phyloP scores from a whole-genome alignment of 2,888 invertebrate genomes.

The Agonopterix arenella region DNA sequence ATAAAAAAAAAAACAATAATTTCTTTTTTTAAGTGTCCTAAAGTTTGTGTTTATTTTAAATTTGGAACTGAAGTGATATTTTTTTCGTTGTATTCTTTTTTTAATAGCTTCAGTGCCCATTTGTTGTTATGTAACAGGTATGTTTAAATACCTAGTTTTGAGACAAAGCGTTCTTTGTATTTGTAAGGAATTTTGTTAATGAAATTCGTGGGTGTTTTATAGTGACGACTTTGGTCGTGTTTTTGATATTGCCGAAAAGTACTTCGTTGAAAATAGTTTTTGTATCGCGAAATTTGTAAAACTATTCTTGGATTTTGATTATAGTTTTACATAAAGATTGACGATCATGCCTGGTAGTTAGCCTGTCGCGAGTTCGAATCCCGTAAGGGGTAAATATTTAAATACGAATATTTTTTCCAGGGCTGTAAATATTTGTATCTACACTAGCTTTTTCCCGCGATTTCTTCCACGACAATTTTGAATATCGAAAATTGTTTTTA shows the following conservation, averaged over 20 bases:
- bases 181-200: background rate
- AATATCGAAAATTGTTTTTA: no score
- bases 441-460: no score
- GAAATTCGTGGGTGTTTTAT: background rate
- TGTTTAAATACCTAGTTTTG: conserved; percentile 5
- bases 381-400: background rate
- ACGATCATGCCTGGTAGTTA: no score
- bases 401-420: background rate
- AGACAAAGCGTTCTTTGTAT: conserved; percentile 7
- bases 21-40: background rate
- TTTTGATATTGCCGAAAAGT: background rate
- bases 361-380: no score
- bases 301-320: no score
- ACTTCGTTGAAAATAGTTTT: background rate
- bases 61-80: conserved; percentile 6
- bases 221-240: background rate
- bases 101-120: background rate
- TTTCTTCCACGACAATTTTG: no score
- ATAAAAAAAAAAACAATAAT: conserved; percentile 7
- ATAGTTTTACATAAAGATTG: no score
- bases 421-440: background rate
- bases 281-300: no score
- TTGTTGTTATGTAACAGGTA: conserved; percentile 29
- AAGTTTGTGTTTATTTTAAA: background rate
- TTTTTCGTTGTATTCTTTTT: conserved; percentile 10